Base-by-base conservation (phyloP, 2,888 invertebrate genomes). In the Caenorhabditis angaria region DNA sequence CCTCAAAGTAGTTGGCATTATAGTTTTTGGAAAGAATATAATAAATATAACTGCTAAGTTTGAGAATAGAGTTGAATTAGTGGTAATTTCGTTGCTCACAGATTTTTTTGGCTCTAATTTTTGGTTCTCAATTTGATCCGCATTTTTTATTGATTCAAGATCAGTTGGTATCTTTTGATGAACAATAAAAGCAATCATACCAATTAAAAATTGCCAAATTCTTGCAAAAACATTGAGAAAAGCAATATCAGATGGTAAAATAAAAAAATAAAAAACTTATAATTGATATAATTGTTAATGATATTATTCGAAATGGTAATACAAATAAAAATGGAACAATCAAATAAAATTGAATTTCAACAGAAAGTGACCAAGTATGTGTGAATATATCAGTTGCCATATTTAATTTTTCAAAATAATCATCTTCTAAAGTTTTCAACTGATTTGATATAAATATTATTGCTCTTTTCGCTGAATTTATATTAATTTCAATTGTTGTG, bases 321-420 rank as follows among this genome's bases (percentile, higher is more conserved):
- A 69, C n/a, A n/a, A 77, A 77, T 2, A 80, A 59, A 35, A 65
- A 8, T 0, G 80, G 80, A 35, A 70, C 76, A 3, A 80, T 51
- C 18, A 77, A 41, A 58, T 80, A 80, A 61, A 77, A 80, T 59
- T 80, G 80, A 66, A 80, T 75, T 66, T 80, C 80, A 0, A 78
- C 77, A 24, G 69, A 73, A 1, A 80, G 65, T 0, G 80, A 80
- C 80, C 80, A 80, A 2, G 77, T 80, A 54, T 80, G n/a, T n/a
- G n/a, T n/a, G n/a, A n/a, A n/a, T n/a, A n/a, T n/a, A n/a, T n/a
- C n/a, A n/a, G n/a, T n/a, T n/a, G n/a, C n/a, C n/a, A n/a, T n/a
- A n/a, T n/a, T n/a, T n/a, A n/a, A n/a, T n/a, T n/a, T n/a, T n/a
- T 78, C 65, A 78, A 80, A n/a, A 78, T 64, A 35, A 47, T 75